phyloP scores from a whole-genome alignment of 2,113 vertebrate genomes.

The Leiothrix lutea region DNA sequence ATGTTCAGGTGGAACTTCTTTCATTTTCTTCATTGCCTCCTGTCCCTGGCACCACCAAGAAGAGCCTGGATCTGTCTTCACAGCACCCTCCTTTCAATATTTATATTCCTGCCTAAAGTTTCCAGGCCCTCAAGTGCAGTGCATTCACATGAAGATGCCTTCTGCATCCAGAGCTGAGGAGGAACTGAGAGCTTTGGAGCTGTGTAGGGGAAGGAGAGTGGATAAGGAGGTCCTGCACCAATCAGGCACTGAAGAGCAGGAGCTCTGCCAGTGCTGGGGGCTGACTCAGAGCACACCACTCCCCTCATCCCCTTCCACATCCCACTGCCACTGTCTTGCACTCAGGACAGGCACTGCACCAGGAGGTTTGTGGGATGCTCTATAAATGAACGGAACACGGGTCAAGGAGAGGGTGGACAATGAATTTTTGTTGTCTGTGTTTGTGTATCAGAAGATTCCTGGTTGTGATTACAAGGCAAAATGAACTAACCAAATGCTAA shows the following conservation, averaged over 20 bases:
- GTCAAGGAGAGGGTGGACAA: not conserved
- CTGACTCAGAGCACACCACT: not conserved
- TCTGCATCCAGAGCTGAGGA: not conserved
- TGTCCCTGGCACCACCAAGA: not conserved
- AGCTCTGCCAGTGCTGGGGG: not conserved
- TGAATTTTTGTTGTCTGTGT: not conserved
- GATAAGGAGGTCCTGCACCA: not conserved
- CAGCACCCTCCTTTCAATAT: not conserved
- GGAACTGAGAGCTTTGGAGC: not conserved
- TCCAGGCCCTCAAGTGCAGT: not conserved
- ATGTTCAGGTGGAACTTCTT: not conserved
- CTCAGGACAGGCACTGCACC: not conserved
- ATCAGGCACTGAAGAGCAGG: not conserved
- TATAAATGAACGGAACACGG: fast-evolving
- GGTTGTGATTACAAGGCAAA: not conserved
- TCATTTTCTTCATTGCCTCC: not conserved
- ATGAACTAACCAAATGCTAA: not conserved
- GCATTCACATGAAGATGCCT: not conserved
- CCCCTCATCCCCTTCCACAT: fast-evolving
- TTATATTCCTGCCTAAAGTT: fast-evolving
- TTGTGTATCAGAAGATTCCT: not conserved
- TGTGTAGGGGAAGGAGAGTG: not conserved
- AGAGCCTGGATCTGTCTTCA: not conserved
- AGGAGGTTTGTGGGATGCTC: not conserved
- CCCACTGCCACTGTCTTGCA: not conserved